Evolutionary conservation across 2,797 vertebrate species (phyloP).

Genomic region (Sebastes melanostomus): DNA sequence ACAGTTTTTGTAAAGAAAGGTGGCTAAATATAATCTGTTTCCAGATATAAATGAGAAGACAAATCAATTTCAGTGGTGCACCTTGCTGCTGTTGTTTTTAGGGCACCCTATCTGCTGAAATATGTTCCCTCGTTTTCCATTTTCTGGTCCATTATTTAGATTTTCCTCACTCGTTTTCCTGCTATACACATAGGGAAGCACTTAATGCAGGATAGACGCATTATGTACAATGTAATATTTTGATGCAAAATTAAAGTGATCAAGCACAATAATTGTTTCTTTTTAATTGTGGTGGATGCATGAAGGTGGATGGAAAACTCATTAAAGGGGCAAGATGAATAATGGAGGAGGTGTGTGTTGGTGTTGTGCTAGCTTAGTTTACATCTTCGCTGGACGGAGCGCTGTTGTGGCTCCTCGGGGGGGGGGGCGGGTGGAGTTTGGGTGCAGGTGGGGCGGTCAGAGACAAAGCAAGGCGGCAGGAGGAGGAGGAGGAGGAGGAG

Average conservation of each 20-base stretch:
- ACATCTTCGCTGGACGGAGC: constrained; percentile 72
- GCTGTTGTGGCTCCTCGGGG: constrained; percentile 32
- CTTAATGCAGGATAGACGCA: neutral
- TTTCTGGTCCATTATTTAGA: constrained; percentile 12
- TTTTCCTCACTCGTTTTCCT: neutral
- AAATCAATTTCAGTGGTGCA: neutral
- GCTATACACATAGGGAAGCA: constrained; percentile 4
- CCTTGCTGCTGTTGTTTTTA: constrained; percentile 11
- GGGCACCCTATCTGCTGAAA: neutral
- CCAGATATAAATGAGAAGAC: constrained; percentile 14
- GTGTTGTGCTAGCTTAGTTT: constrained; percentile 80
- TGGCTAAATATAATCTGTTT: neutral
- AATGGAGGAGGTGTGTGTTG: constrained; percentile 77
- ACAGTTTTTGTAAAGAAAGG: constrained; percentile 4
- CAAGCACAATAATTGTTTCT: constrained; percentile 47
- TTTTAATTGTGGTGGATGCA: constrained; percentile 63
- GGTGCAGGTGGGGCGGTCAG: constrained; percentile 21
- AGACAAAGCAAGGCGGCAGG: constrained; percentile 42
- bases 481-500: constrained; percentile 3
- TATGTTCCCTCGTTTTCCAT: constrained; percentile 13
- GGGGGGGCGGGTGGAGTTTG: neutral
- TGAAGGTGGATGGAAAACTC: constrained; percentile 84
- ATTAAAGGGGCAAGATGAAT: constrained; percentile 82
- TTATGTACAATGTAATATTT: neutral
- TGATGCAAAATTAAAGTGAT: constrained; percentile 50